These are phyloP conservation scores for Theristicus caerulescens DNA, from an alignment of 2,113 vertebrate genomes.

Conservation along the genomic window DNA sequence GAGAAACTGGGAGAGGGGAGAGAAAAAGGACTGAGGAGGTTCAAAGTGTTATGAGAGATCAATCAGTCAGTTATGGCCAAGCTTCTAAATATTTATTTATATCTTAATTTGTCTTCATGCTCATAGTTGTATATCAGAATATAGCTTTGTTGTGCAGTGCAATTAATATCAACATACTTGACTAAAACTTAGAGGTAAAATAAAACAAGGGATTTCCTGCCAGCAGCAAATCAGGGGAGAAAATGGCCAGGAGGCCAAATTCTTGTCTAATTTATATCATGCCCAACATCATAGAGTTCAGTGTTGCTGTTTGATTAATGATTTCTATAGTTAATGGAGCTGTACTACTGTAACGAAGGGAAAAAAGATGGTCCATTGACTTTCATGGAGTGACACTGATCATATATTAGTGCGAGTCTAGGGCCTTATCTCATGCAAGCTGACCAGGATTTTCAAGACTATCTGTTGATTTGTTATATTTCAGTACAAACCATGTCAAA, in stretches of 20 bases:
- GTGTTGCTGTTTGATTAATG: constrained; percentile 10
- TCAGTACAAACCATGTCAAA: not conserved
- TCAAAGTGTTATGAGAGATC: not conserved
- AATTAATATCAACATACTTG: not conserved
- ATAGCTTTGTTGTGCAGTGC: not conserved
- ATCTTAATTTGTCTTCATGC: not conserved
- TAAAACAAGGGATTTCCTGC: not conserved
- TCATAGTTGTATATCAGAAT: not conserved
- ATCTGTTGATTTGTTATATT: not conserved
- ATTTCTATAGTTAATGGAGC: constrained; percentile 41
- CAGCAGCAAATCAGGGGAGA: not conserved
- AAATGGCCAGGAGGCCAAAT: not conserved
- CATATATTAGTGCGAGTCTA: not conserved
- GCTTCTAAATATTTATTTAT: not conserved
- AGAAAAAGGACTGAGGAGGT: not conserved
- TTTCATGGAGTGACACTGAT: not conserved
- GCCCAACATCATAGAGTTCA: not conserved
- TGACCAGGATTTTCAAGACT: not conserved
- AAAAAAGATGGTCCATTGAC: constrained; percentile 12
- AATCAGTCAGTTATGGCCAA: not conserved
- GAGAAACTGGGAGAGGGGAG: not conserved
- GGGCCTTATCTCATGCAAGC: not conserved
- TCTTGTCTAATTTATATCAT: constrained; percentile 28
- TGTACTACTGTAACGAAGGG: not conserved
- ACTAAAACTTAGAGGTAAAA: constrained; percentile 6